A percentile compares a stretch with the other conserved stretches of the same genome.
These are phyloP conservation scores for Mycteria americana DNA, from an alignment of 2,797 vertebrate species.

Conservation along the genomic window DNA sequence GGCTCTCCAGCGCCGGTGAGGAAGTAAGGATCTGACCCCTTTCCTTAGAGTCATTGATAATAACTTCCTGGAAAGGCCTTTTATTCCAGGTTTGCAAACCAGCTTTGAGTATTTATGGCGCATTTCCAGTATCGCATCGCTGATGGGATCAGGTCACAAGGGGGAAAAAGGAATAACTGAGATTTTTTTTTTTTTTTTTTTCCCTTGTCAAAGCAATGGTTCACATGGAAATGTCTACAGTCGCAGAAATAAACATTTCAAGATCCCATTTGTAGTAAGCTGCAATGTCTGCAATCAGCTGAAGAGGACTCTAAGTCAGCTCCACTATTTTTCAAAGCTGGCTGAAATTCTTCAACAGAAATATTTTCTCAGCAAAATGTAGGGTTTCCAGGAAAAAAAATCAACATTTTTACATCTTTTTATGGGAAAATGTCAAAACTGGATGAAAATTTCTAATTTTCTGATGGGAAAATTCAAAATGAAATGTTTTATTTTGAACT, in stretches of 20 bases:
- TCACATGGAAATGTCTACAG: slow-evolving; percentile 3
- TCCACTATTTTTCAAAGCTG: slow-evolving; percentile 3
- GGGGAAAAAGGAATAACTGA: slow-evolving; percentile 6
- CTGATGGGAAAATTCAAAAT: slow-evolving; percentile 59
- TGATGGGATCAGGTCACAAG: slow-evolving; percentile 49
- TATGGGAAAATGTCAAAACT: slow-evolving; percentile 47
- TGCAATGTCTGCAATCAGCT: background rate
- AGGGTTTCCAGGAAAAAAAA: slow-evolving; percentile 25
- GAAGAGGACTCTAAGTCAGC: slow-evolving; percentile 1
- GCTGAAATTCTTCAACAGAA: slow-evolving; percentile 39
- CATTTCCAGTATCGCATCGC: slow-evolving; percentile 35
- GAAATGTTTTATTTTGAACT: slow-evolving; percentile 62
- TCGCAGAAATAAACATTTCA: background rate
- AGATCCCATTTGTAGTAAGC: background rate
- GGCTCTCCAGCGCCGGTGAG: background rate
- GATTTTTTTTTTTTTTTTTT: background rate
- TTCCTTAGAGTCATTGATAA: slow-evolving; percentile 71
- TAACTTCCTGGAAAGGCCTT: slow-evolving; percentile 72
- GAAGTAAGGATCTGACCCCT: slow-evolving; percentile 63
- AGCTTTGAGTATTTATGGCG: slow-evolving; percentile 42
- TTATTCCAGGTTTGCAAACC: slow-evolving; percentile 56
- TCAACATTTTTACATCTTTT: slow-evolving; percentile 28
- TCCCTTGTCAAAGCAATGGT: slow-evolving; percentile 13
- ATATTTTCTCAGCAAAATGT: slow-evolving; percentile 44
- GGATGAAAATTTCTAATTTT: slow-evolving; percentile 68